These are phyloP conservation scores for Argynnis bischoffii DNA, from an alignment of 2,888 invertebrate species.

Conservation along the genomic window DNA sequence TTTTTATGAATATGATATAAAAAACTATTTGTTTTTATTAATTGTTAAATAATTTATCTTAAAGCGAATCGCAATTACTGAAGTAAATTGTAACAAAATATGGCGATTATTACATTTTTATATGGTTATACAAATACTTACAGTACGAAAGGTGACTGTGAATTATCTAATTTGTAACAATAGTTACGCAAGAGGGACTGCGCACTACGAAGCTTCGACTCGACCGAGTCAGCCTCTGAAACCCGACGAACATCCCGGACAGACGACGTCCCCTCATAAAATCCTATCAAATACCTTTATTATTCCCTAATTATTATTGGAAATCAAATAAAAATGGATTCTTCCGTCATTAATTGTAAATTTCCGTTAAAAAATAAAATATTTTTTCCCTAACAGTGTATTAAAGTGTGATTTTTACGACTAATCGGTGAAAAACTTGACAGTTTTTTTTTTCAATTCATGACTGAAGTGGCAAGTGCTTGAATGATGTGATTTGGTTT, in stretches of 20 bases:
- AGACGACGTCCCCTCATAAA: slow-evolving; percentile 44
- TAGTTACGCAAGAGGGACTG: slow-evolving; percentile 80
- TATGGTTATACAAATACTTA: slow-evolving; percentile 11
- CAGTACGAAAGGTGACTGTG: slow-evolving; percentile 24
- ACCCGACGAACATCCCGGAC: slow-evolving; percentile 68
- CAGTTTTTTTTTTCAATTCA: slow-evolving; percentile 30
- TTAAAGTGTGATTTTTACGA: slow-evolving; percentile 41
- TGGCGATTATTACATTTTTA: not conserved
- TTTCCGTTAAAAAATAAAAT: slow-evolving; percentile 58
- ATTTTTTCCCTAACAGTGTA: slow-evolving; percentile 51
- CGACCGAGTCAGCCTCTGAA: slow-evolving; percentile 70
- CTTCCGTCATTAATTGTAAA: slow-evolving; percentile 41
- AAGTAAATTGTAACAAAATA: not conserved
- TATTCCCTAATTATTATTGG: slow-evolving; percentile 9
- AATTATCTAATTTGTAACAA: slow-evolving; percentile 58
- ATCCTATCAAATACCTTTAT: slow-evolving; percentile 23
- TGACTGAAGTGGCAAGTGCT: slow-evolving; percentile 28
- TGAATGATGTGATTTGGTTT: slow-evolving; percentile 16
- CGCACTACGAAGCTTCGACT: slow-evolving; percentile 72
- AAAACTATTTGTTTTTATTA: too few relatives aligned
- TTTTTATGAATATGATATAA: too few relatives aligned
- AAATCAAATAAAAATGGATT: slow-evolving; percentile 41
- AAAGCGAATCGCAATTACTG: too few relatives aligned
- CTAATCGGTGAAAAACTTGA: slow-evolving; percentile 25
- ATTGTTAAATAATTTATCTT: too few relatives aligned